phyloP scores from a whole-genome alignment of 2,888 invertebrate species.

The Limnephilus auricula region DNA sequence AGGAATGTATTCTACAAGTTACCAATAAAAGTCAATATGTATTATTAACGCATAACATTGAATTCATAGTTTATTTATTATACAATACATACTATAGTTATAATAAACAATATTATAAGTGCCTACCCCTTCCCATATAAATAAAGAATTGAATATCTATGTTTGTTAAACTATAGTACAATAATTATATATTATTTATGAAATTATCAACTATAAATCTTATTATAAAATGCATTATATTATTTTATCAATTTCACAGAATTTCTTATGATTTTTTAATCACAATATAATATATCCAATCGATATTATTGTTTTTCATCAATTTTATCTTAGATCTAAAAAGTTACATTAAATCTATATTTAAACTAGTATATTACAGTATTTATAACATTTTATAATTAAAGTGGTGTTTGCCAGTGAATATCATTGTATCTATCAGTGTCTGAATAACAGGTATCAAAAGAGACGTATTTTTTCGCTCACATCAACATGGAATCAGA shows the following conservation, averaged over 20 bases:
- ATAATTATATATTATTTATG: conserved; percentile 64
- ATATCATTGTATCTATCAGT: conserved; percentile 74
- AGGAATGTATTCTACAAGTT: background rate
- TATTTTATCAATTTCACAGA: conserved; percentile 66
- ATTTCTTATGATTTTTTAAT: conserved; percentile 64
- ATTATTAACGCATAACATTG: conserved; percentile 86
- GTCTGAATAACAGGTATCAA: conserved; percentile 58
- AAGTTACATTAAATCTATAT: conserved; percentile 54
- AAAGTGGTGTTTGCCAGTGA: conserved; percentile 77
- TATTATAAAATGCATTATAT: conserved; percentile 61
- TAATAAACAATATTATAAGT: conserved; percentile 76
- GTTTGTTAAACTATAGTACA: conserved; percentile 60
- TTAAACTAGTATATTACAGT: conserved; percentile 64
- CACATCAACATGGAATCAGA: background rate
- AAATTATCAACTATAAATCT: conserved; percentile 60
- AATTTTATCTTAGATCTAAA: conserved; percentile 61
- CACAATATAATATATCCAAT: conserved; percentile 61
- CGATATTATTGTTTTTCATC: conserved; percentile 66
- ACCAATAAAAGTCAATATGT: conserved; percentile 68
- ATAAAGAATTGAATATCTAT: conserved; percentile 65
- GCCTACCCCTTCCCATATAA: conserved; percentile 75
- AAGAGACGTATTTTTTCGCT: conserved; percentile 38
- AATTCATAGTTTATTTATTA: conserved; percentile 80
- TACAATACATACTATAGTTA: conserved; percentile 79
- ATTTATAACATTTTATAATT: conserved; percentile 71